A percentile compares a stretch with the other conserved stretches of the same genome.
phyloP scores from a whole-genome alignment of 2,797 vertebrate species.

The Danio choprae region DNA sequence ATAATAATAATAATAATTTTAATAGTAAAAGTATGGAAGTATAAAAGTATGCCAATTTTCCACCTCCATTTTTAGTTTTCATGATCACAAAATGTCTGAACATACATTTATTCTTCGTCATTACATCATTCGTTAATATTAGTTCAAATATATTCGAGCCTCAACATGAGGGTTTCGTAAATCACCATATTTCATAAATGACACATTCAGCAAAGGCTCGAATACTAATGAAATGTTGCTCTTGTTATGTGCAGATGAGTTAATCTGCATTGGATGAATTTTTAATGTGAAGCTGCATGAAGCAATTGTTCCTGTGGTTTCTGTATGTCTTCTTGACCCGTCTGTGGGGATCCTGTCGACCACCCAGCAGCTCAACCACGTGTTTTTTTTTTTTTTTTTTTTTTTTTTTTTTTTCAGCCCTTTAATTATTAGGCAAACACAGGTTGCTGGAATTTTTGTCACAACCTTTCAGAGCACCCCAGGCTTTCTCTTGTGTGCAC shows the following conservation, averaged over 20 bases:
- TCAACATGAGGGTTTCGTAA: neutral
- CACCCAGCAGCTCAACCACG: conserved; percentile 19
- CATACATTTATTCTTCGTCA: too few species aligned
- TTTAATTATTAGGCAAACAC: conserved; percentile 50
- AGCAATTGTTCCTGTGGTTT: neutral
- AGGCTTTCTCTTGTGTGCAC: conserved; percentile 32
- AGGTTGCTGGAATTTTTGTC: conserved; percentile 52
- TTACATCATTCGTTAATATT: neutral
- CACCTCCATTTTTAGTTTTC: neutral
- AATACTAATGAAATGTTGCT: neutral
- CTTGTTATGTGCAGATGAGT: conserved; percentile 22
- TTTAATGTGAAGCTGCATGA: conserved; percentile 1
- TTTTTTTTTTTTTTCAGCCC: conserved; percentile 24
- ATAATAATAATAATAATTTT: too few species aligned
- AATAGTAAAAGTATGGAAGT: too few species aligned
- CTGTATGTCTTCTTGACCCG: neutral
- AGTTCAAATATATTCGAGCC: neutral
- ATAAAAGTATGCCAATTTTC: neutral
- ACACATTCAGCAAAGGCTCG: neutral
- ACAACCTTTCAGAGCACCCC: conserved; percentile 30
- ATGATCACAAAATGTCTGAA: neutral
- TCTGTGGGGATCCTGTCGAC: conserved; percentile 11
- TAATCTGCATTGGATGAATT: conserved; percentile 6
- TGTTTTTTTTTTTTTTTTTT: neutral
- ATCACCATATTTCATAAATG: neutral